phyloP scores from a whole-genome alignment of 2,113 vertebrate species.

The Uropsilus gracilis region DNA sequence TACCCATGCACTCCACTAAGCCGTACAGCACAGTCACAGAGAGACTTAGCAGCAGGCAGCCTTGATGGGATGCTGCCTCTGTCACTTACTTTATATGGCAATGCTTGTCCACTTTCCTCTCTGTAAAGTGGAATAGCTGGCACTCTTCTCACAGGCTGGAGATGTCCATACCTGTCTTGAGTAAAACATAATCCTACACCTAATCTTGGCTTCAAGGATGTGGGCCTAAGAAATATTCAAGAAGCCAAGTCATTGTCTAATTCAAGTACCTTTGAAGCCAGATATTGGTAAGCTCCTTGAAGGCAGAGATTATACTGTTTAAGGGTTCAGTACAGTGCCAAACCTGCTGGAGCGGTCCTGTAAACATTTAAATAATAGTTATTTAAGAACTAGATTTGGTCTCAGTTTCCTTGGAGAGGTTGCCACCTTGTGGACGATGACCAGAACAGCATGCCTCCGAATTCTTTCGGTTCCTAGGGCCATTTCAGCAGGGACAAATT shows the following conservation, averaged over 20 bases:
- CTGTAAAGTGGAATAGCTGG: neutral
- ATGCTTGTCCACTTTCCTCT: accelerated
- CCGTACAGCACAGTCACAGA: neutral
- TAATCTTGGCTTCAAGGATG: neutral
- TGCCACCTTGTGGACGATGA: constrained; percentile 70
- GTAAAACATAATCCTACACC: neutral
- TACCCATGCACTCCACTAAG: neutral
- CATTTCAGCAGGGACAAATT: neutral
- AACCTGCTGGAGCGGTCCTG: neutral
- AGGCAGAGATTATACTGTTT: constrained; percentile 43
- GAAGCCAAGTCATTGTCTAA: neutral
- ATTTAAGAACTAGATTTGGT: neutral
- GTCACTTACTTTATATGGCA: no score
- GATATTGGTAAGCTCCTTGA: constrained; percentile 53
- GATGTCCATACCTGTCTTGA: accelerated
- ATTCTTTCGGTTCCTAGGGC: neutral
- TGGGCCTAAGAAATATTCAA: neutral
- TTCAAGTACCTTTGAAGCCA: neutral
- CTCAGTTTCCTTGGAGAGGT: constrained; percentile 69
- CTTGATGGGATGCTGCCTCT: accelerated
- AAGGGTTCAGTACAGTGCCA: neutral
- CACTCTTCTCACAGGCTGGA: neutral
- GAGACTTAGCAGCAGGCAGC: accelerated
- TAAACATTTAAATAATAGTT: neutral
- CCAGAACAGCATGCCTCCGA: constrained; percentile 30